Base-by-base conservation (phyloP, 2,113 vertebrate species). In the Galemys pyrenaicus region DNA sequence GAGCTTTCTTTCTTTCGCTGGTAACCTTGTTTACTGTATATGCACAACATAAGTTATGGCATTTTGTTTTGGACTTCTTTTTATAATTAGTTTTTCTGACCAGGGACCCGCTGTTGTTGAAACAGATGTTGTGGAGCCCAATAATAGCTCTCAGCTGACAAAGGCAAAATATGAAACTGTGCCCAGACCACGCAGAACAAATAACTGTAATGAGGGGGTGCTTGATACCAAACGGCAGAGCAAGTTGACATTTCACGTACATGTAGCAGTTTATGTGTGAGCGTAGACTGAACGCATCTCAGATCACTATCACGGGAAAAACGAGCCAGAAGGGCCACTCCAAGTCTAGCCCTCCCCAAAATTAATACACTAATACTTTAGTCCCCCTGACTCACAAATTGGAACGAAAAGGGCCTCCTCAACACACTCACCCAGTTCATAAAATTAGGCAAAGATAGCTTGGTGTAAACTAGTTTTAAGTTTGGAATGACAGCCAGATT, bases 71-170 rank as follows among this genome's bases (percentile, higher is more conserved):
- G 74, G 81, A 91, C 97, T 98, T 97, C 96, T 97, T 97, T 97
- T 98, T 97, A 46, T 97, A 98, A 98, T 98, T 98, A 97, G 94
- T 97, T 98, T 98, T 98, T 97, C 97, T 97, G 96, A 98, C 97
- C 97, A 94, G 94, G 95, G 96, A 97, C 96, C 94, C 87, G 95
- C 96, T 97, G 96, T 97, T 97, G 96, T 97, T 98, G 97, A 98
- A 98, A 98, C 98, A 98, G 97, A 98, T 98, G 98, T 97, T 97
- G 90, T 96, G 87, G 67, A 60, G 86, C 81, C 97, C 98, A 98
- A 96, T 97, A 98, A 98, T 98, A 98, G 97, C 96, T 96, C 97
- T 98, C 98, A 98, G 97, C 98, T 98, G 98, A 97, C 97, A 97
- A 96, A 96, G 93, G 84, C 93, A 94, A 98, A 97, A 95, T 91